A percentile compares a stretch with the other conserved stretches of the same genome.
These are phyloP conservation scores for Eumerus sabulonum DNA, from an alignment of 2,888 invertebrate species.

Conservation along the genomic window DNA sequence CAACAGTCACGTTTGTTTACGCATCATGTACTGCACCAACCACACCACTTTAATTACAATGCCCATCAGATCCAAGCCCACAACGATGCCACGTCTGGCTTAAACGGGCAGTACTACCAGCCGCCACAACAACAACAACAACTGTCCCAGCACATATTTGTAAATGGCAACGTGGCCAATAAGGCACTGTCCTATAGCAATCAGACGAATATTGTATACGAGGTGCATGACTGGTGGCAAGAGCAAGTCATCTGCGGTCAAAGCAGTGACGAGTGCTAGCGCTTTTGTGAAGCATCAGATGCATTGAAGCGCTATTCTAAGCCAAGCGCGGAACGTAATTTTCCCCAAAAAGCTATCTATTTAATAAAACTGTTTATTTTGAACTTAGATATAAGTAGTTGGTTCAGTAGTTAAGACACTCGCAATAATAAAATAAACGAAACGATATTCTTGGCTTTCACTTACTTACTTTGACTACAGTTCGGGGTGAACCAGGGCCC, in stretches of 20 bases:
- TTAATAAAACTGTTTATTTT: no score
- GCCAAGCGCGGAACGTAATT: no score
- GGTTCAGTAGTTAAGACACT: no score
- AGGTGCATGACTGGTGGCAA: conserved; percentile 92
- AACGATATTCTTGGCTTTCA: no score
- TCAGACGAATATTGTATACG: conserved; percentile 81
- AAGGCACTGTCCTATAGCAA: conserved; percentile 76
- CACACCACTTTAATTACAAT: conserved; percentile 72
- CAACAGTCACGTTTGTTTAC: conserved; percentile 44
- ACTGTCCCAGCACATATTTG: conserved; percentile 19
- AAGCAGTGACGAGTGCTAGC: conserved; percentile 81
- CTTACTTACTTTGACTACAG: no score
- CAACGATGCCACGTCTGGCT: conserved; percentile 29
- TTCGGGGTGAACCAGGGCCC: no score
- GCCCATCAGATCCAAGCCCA: conserved; percentile 74
- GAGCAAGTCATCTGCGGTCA: conserved; percentile 85
- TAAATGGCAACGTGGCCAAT: conserved; percentile 50
- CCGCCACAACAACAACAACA: conserved; percentile 22
- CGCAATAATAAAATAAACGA: no score
- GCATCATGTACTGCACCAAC: conserved; percentile 43
- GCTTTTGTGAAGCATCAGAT: no score
- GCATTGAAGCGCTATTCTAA: no score
- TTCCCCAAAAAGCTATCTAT: no score
- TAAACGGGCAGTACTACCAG: conserved; percentile 35
- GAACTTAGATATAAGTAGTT: no score